A percentile compares a stretch with the other conserved stretches of the same genome.
phyloP scores from a whole-genome alignment of 2,888 invertebrate genomes.

The Nomada lathburiana region DNA sequence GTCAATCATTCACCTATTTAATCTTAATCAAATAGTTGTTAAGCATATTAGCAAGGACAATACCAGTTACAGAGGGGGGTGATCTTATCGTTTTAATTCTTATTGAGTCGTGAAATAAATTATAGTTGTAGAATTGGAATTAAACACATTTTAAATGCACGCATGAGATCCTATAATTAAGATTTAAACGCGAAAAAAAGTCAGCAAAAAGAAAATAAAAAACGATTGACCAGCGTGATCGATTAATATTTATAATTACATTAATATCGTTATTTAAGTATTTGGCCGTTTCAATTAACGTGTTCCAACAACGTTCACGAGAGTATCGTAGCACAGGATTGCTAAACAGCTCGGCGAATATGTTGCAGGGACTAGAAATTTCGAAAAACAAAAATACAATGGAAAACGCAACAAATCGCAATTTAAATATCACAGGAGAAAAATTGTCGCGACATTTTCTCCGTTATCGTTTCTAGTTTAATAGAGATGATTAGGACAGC shows the following conservation, averaged over 20 bases:
- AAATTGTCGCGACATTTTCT: constrained; percentile 55
- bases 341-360: constrained; percentile 65
- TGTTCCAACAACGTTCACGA: constrained; percentile 66
- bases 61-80: not conserved
- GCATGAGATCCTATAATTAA: not conserved
- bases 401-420: constrained; percentile 40
- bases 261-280: constrained; percentile 66
- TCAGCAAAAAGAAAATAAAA: not conserved
- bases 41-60: not conserved
- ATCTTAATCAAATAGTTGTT: not conserved
- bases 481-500: constrained; percentile 50
- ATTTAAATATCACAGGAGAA: constrained; percentile 62
- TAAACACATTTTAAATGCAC: not conserved
- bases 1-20: constrained; percentile 27
- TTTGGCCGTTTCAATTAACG: constrained; percentile 75
- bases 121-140: not conserved
- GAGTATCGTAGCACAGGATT: constrained; percentile 53
- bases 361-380: constrained; percentile 81
- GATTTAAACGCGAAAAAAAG: not conserved
- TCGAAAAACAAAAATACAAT: constrained; percentile 70
- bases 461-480: constrained; percentile 39
- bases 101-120: not conserved
- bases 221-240: constrained; percentile 50
- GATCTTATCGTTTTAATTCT: not conserved
- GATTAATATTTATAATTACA: constrained; percentile 38